Percentiles rank a stretch among this genome's conserved stretches.
Evolutionary conservation across 2,888 invertebrate genomes (phyloP).

Genomic region (Drosophila leonis): DNA sequence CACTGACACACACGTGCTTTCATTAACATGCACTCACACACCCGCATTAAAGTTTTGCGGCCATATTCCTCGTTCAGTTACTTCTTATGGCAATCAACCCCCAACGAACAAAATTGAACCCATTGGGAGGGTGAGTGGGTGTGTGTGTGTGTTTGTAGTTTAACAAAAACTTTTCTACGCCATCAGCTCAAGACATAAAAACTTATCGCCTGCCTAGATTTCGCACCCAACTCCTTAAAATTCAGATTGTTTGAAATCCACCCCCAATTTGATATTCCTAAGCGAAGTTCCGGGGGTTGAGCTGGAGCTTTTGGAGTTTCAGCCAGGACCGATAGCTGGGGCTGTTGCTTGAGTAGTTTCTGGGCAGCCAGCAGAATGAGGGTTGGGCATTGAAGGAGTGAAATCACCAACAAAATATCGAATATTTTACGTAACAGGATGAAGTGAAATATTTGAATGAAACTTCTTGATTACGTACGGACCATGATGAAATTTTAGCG

Average conservation of each 20-base stretch:
- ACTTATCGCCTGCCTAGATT: constrained; percentile 73
- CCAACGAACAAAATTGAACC: constrained; percentile 25
- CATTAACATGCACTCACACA: constrained; percentile 59
- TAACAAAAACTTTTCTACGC: constrained; percentile 76
- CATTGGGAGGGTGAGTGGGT: constrained; percentile 23
- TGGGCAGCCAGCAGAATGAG: constrained; percentile 25
- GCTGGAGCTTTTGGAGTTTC: constrained; percentile 18
- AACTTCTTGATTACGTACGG: neutral
- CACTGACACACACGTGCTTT: constrained; percentile 47
- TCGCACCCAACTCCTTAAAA: constrained; percentile 15
- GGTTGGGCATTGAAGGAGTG: constrained; percentile 4
- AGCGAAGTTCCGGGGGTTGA: constrained; percentile 36
- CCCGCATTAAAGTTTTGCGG: constrained; percentile 74
- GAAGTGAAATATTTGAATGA: constrained; percentile 9
- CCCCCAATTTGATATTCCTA: constrained; percentile 49
- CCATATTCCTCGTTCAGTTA: constrained; percentile 58
- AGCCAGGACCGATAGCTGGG: constrained; percentile 6
- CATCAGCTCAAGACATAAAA: constrained; percentile 82
- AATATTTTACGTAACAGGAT: constrained; percentile 5
- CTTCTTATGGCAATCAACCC: constrained; percentile 59
- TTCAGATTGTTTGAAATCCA: constrained; percentile 54
- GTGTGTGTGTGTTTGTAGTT: constrained; percentile 38
- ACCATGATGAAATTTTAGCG: neutral
- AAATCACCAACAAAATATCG: constrained; percentile 17
- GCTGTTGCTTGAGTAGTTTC: constrained; percentile 51